Evolutionary conservation across 2,113 vertebrate species (phyloP), one percentile per base, ranked within the genome.

Genomic region (Jaculus jaculus): DNA sequence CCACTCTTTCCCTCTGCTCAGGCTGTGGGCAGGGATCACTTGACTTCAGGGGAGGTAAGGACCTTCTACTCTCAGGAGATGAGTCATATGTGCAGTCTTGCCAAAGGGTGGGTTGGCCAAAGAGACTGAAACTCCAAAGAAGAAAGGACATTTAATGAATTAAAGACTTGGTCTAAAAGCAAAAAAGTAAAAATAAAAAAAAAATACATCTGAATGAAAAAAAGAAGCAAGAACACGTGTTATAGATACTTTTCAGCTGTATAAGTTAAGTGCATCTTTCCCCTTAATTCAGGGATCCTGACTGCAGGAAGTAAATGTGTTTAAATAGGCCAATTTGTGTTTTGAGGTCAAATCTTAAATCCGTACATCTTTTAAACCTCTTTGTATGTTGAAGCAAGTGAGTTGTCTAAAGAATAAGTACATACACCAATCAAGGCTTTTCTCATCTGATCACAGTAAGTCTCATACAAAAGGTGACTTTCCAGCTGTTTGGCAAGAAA

Each of bases 281-380:
- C 32, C 63, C 42, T 95, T 86, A 83, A 84, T 30, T 68, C 47
- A 51, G 68, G 82, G 15, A 54, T 16, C 37, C 91, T 92, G 89
- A 71, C 21, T 69, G 34, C 73, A 84, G 13, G 65, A 91, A 47
- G 34, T 69, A 91, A 97, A 95, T 80, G 81, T 94, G 61, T 91
- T 92, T 95, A 80, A 91, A 87, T 63, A 92, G 87, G 69, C 37
- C 69, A 83, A 11, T 72, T n/a, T 66, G 54, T 37, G 69, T 80
- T 95, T 94, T 82, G 63, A 94, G 94, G 87, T 93, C 93, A 96
- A 61, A 60, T 37, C 65, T 80, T 47, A 90, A 87, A 95, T 96
- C 93, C 85, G 78, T 91, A 91, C 92, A 24, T 66, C 94, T 83
- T 93, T 69, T 94, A 93, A 95, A 80, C 47, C 96, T 93, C 89